phyloP scores from a whole-genome alignment of 2,888 invertebrate species.

The Malacosoma neustria region DNA sequence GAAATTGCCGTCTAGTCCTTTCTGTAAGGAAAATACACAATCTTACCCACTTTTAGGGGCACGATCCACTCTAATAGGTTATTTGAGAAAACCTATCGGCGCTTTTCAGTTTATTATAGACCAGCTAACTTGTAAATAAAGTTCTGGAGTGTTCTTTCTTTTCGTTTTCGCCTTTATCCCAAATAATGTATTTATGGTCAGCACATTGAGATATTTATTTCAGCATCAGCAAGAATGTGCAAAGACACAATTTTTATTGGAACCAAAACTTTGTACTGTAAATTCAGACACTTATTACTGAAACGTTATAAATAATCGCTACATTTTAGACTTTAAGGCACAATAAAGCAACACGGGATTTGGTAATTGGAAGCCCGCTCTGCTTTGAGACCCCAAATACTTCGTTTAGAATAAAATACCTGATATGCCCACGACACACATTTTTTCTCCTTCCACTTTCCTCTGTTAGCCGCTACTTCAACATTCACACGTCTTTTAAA shows the following conservation, averaged over 20 bases:
- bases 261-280: too few species aligned
- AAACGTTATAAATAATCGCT: background rate
- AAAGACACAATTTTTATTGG: too few species aligned
- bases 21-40: slow-evolving; percentile 2
- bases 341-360: background rate
- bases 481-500: too few species aligned
- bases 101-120: background rate
- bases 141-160: background rate
- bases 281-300: background rate
- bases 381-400: slow-evolving; percentile 30
- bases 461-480: too few species aligned
- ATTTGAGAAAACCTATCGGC: background rate
- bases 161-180: background rate
- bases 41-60: background rate
- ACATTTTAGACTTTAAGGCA: background rate
- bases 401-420: slow-evolving; percentile 31
- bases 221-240: too few species aligned
- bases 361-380: slow-evolving; percentile 26
- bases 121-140: background rate
- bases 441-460: too few species aligned
- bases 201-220: too few species aligned
- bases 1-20: slow-evolving; percentile 10
- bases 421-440: slow-evolving; percentile 10
- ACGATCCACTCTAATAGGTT: background rate
- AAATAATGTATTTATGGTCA: background rate